phyloP scores from a whole-genome alignment of 2,888 invertebrate species.

The Psococerastis gibbosa region DNA sequence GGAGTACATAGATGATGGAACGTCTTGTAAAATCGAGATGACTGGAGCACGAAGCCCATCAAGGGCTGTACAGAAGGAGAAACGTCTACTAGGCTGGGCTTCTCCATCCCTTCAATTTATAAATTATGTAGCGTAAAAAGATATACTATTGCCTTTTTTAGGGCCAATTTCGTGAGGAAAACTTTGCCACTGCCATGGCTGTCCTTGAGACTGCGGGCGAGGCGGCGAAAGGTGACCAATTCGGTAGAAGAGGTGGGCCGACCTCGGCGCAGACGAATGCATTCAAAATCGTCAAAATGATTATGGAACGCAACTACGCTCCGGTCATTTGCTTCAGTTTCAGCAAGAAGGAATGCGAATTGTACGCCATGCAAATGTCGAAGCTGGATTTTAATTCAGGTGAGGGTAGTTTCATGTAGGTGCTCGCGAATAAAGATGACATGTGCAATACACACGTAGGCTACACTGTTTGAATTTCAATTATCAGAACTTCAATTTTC shows the following conservation, averaged over 20 bases:
- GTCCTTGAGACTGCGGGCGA: constrained; percentile 68
- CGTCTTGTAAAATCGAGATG: too few relatives aligned
- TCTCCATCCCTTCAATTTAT: too few relatives aligned
- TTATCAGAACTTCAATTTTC: too few relatives aligned
- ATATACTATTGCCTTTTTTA: too few relatives aligned
- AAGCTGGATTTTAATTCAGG: constrained; percentile 91
- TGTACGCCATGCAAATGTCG: constrained; percentile 91
- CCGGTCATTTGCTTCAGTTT: constrained; percentile 99
- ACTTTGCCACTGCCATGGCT: constrained; percentile 94
- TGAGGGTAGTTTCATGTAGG: constrained; percentile 21
- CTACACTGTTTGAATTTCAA: too few relatives aligned
- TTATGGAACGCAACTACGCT: constrained; percentile 93
- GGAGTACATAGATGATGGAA: too few relatives aligned
- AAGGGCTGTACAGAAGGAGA: too few relatives aligned
- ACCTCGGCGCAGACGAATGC: constrained; percentile 50
- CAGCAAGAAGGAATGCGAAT: constrained; percentile 95
- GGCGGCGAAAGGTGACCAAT: constrained; percentile 53
- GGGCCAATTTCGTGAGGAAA: constrained; percentile 92
- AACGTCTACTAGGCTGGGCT: too few relatives aligned
- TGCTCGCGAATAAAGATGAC: too few relatives aligned
- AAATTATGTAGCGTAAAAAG: too few relatives aligned
- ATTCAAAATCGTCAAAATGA: constrained; percentile 96
- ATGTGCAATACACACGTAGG: too few relatives aligned
- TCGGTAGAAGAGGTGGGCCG: constrained; percentile 51
- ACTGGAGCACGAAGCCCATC: too few relatives aligned